Evolutionary conservation across 2,888 invertebrate species (phyloP), one percentile per base, ranked within the genome.

Genomic region (Nemapogon koenigi): DNA sequence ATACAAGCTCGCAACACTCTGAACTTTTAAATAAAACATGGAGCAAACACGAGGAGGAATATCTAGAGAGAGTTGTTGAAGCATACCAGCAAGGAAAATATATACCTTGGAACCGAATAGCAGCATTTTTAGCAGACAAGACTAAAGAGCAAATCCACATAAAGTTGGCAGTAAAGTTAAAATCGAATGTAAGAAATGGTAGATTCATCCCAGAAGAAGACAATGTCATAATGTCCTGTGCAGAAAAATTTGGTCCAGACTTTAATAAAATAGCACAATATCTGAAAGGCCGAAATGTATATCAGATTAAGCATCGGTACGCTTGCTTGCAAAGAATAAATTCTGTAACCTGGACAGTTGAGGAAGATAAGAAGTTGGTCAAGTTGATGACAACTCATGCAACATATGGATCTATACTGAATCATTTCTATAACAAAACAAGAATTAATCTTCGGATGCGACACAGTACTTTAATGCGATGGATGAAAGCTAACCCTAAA

Each of bases 51-150:
- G 94, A 95, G 56, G 88, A 91, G 49, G 69, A 81, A 36, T 76
- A 81, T 35, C 67, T 95, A 2, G 53, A 78, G 22, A 71, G 81
- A 38, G 60, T 88, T 2, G 81, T 94, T 0, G 80, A 85, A n/a
- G 68, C 67, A 42, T 83, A 84, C 44, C 82, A 73, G 44, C 71
- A 85, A 39, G 89, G 87, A 11, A 71, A 83, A 41, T 83, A 82
- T 31, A 87, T 91, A 44, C 87, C 89, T 1, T 94, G 93, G 92
- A 79, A 83, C 2, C 83, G 83, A 53, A 84, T 91, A 4, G 75
- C 83, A 1, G 73, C 79, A 16, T 79, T 82, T 35, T 84, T 90
- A 62, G 80, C 82, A 8, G 80, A 82, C 42, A 78, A 86, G 44
- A 83, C 83, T 0, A 86, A 85, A 53, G 68, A 76, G 2, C 89